These are phyloP conservation scores for Lamprologus ornatipinnis DNA, from an alignment of 2,113 vertebrate genomes.

Conservation along the genomic window DNA sequence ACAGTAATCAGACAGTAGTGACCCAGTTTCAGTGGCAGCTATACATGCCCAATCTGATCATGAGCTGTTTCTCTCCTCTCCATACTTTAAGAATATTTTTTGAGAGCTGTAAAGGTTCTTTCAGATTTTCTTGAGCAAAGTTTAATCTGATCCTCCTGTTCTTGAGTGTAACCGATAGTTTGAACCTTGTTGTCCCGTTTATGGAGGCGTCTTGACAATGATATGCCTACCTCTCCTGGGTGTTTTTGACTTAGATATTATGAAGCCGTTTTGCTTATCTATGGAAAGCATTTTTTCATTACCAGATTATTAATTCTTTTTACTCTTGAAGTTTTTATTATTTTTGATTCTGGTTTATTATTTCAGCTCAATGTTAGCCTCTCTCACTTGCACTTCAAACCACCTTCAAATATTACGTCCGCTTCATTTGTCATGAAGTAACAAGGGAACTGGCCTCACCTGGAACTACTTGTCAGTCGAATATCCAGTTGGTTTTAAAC, in stretches of 20 bases:
- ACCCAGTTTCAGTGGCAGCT: not conserved
- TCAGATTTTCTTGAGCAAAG: not conserved
- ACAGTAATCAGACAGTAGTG: not conserved
- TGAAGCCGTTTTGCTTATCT: no score
- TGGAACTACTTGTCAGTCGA: not conserved
- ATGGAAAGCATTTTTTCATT: no score
- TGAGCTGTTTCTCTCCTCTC: accelerated
- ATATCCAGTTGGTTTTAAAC: not conserved
- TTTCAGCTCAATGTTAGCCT: not conserved
- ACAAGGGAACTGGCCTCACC: not conserved
- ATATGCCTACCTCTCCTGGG: not conserved
- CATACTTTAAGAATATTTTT: no score
- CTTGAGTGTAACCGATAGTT: not conserved
- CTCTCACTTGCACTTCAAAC: not conserved
- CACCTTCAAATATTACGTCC: not conserved
- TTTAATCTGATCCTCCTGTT: not conserved
- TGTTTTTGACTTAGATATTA: not conserved
- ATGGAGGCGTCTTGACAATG: no score
- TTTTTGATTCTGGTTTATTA: not conserved
- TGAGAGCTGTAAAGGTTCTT: accelerated
- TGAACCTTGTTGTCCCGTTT: no score
- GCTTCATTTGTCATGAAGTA: not conserved
- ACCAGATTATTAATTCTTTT: no score
- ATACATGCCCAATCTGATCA: not conserved
- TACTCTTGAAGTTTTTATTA: accelerated